These are phyloP conservation scores for Miltochrista miniata DNA, from an alignment of 2,888 invertebrate species.

Conservation along the genomic window DNA sequence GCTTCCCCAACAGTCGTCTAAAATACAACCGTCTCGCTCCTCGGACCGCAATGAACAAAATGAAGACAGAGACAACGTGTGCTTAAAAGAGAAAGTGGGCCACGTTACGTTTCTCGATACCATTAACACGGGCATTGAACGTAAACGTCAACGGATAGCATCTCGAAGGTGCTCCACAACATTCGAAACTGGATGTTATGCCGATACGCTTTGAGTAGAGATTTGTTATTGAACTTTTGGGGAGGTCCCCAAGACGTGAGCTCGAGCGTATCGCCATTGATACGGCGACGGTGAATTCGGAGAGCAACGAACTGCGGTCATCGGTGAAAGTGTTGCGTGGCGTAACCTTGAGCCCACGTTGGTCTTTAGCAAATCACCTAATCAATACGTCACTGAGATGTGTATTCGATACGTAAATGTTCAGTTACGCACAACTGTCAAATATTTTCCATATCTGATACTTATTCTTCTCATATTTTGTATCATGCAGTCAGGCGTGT, in stretches of 20 bases:
- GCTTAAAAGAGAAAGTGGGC: constrained; percentile 84
- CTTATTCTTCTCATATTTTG: not conserved
- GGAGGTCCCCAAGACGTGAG: constrained; percentile 42
- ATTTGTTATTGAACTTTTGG: constrained; percentile 30
- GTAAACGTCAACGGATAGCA: constrained; percentile 73
- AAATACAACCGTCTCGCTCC: constrained; percentile 68
- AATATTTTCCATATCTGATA: constrained; percentile 21
- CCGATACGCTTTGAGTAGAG: constrained; percentile 32
- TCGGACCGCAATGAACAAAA: constrained; percentile 39
- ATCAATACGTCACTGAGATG: constrained; percentile 67
- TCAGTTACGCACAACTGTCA: constrained; percentile 22
- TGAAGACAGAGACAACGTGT: constrained; percentile 70
- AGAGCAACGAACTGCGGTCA: constrained; percentile 77
- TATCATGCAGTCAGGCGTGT: not conserved
- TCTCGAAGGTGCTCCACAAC: constrained; percentile 42
- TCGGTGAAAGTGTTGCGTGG: constrained; percentile 77
- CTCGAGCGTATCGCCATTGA: constrained; percentile 52
- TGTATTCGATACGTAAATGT: constrained; percentile 39
- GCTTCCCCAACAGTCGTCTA: constrained; percentile 59
- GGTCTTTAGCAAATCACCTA: constrained; percentile 69
- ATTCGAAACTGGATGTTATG: constrained; percentile 43
- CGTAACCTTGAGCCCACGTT: constrained; percentile 78
- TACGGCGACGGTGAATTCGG: constrained; percentile 70
- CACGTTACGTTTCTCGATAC: constrained; percentile 81
- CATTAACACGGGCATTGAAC: constrained; percentile 81